Conservation (phyloP, 30 jellyfish, hydroid and myxozoan genomes). For the Aurelia aurita region DNA sequence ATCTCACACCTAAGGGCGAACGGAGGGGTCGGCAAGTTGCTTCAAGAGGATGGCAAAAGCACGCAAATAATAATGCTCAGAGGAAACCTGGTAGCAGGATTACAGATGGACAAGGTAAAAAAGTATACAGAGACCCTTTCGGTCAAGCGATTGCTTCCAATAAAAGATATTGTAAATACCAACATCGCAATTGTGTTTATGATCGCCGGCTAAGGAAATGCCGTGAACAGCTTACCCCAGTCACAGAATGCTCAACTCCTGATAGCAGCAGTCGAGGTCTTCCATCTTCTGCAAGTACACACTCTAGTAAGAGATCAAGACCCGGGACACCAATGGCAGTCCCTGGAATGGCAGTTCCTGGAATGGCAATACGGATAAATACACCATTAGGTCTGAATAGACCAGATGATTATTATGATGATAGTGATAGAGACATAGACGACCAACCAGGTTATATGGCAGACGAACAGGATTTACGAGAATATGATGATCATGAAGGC, state of each 20-base stretch:
- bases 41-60: conserved; percentile 37
- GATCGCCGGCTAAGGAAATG: conserved; percentile 61
- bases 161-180: conserved; percentile 44
- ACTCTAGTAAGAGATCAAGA: conserved; percentile 41
- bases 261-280: conserved; percentile 66
- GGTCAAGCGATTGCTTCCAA: conserved; percentile 14
- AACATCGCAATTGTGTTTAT: conserved; percentile 51
- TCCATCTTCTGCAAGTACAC: conserved; percentile 34
- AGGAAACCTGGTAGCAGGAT: neutral
- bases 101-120: neutral
- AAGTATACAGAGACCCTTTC: conserved; percentile 60
- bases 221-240: conserved; percentile 79
- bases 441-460: no score
- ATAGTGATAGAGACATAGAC: neutral
- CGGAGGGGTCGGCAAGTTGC: conserved; percentile 24
- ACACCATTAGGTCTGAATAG: conserved; percentile 28
- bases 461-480: no score
- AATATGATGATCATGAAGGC: conserved; percentile 2
- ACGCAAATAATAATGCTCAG: neutral
- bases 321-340: conserved; percentile 80
- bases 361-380: conserved; percentile 30
- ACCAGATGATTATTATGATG: conserved; percentile 3
- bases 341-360: conserved; percentile 53
- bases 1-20: conserved; percentile 13
- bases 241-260: conserved; percentile 74